Evolutionary conservation across 1,140 invertebrate genomes (phyloP).

Genomic region (Campoletis sonorensis): DNA sequence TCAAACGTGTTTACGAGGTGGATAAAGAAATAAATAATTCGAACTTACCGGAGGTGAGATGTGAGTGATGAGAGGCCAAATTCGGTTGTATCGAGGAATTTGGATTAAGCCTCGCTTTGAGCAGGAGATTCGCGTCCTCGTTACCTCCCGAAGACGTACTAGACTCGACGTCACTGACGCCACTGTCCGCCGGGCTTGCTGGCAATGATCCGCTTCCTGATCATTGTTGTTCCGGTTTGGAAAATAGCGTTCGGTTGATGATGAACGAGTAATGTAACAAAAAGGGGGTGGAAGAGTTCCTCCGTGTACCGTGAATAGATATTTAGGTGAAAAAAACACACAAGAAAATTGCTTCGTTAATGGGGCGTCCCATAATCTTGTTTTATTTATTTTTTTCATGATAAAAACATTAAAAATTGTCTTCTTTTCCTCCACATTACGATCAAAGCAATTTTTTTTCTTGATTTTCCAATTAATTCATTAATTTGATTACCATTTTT

Average conservation of each 20-base stretch:
- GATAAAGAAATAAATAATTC: background rate
- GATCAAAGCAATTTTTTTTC: too few species aligned
- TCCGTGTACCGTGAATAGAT: constrained; percentile 40
- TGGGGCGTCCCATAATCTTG: background rate
- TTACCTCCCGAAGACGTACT: constrained; percentile 90
- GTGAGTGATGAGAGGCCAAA: constrained; percentile 73
- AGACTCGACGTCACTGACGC: constrained; percentile 97
- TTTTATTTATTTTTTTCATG: too few species aligned
- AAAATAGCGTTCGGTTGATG: background rate
- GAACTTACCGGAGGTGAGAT: constrained; percentile 73
- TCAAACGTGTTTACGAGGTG: background rate
- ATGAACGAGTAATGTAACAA: constrained; percentile 58
- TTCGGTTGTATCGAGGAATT: constrained; percentile 73
- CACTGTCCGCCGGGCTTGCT: constrained; percentile 97
- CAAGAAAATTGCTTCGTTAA: constrained; percentile 27
- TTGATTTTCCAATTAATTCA: too few species aligned
- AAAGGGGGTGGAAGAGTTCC: constrained; percentile 52
- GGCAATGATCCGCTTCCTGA: constrained; percentile 89
- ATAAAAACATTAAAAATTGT: too few species aligned
- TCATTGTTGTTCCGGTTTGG: constrained; percentile 17
- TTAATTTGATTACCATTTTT: too few species aligned
- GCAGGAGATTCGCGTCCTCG: constrained; percentile 89
- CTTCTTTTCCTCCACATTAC: too few species aligned
- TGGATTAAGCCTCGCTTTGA: constrained; percentile 87
- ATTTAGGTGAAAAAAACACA: background rate